Evolutionary conservation across 2,113 vertebrate species (phyloP).

Genomic region (Sardina pilchardus): DNA sequence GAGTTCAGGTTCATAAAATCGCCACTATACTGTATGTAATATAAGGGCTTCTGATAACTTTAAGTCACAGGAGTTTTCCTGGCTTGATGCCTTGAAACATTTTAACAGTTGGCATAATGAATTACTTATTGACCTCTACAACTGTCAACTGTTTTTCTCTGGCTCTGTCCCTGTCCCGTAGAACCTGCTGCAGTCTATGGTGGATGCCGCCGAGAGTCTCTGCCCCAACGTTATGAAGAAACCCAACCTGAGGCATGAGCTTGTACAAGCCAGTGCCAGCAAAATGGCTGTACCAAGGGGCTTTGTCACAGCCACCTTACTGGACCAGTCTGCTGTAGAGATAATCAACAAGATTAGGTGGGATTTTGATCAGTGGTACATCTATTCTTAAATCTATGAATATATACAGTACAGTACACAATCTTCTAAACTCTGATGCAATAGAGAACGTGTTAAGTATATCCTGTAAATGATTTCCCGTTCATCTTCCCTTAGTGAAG

Average conservation of each 20-base stretch:
- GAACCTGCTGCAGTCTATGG: conserved; percentile 87
- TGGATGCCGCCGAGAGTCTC: conserved; percentile 86
- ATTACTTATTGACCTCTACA: background rate
- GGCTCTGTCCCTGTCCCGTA: conserved; percentile 46
- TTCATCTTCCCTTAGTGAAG: conserved; percentile 76
- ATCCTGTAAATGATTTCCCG: background rate
- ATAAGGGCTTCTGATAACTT: no score
- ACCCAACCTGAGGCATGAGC: conserved; percentile 78
- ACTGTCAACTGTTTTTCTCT: background rate
- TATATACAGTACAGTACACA: no score
- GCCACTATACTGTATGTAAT: no score
- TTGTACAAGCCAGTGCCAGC: conserved; percentile 79
- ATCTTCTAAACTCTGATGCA: no score
- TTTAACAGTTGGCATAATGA: background rate
- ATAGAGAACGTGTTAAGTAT: background rate
- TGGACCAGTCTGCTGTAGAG: conserved; percentile 93
- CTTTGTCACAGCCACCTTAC: conserved; percentile 88
- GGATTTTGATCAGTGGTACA: background rate
- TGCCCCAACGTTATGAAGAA: conserved; percentile 91
- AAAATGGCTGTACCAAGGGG: conserved; percentile 83
- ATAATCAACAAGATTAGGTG: conserved; percentile 99
- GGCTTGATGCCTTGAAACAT: no score
- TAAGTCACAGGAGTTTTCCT: no score
- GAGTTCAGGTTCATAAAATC: no score
- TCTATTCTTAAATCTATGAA: background rate